phyloP scores from a whole-genome alignment of 1,140 invertebrate species.

The Drosophila parvula region DNA sequence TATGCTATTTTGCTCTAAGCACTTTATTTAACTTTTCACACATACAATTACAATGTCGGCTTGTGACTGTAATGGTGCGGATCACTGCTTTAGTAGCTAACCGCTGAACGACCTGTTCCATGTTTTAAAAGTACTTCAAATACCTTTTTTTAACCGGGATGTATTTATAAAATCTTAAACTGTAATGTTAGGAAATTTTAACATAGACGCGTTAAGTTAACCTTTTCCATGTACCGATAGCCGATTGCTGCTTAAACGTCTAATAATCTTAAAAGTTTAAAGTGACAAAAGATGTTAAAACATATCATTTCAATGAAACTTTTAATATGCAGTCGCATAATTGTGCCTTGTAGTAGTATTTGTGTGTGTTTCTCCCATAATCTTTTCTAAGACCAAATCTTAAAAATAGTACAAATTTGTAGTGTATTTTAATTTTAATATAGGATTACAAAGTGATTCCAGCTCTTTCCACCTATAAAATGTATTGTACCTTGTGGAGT shows the following conservation, averaged over 20 bases:
- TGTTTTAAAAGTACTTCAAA: no score
- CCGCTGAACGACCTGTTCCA: no score
- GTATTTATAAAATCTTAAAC: no score
- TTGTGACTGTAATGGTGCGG: no score
- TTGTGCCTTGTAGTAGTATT: neutral
- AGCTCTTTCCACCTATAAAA: neutral
- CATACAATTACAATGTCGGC: no score
- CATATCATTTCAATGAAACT: no score
- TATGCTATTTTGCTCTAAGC: no score
- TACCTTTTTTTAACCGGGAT: no score
- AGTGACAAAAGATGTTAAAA: neutral
- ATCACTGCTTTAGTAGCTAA: no score
- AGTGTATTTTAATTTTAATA: neutral
- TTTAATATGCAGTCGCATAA: neutral
- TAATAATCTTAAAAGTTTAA: neutral
- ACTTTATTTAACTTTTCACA: no score
- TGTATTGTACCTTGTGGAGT: neutral
- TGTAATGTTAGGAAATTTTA: no score
- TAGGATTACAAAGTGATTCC: neutral
- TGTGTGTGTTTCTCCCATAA: conserved; percentile 3
- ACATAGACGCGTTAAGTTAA: no score
- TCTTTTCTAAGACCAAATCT: neutral
- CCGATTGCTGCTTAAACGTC: neutral
- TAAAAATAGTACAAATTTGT: neutral
- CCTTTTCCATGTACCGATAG: neutral